phyloP scores from a whole-genome alignment of 2,113 vertebrate genomes.

The Anthoscopus minutus region DNA sequence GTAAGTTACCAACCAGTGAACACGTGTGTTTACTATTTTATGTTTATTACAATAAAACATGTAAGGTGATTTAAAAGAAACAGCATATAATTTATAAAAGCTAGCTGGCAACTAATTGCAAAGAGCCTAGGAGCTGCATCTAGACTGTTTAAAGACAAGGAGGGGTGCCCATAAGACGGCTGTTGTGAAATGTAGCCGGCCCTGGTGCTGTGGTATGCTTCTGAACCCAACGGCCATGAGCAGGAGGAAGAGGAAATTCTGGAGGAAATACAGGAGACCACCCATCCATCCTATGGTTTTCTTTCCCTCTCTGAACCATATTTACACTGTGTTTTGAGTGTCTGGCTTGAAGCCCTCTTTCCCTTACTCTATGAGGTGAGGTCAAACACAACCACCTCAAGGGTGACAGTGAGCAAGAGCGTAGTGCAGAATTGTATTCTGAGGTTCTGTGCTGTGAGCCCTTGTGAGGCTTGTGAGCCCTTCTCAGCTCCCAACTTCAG shows the following conservation, averaged over 20 bases:
- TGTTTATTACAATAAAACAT: background rate
- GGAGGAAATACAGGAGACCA: background rate
- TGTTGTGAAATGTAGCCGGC: background rate
- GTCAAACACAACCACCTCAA: background rate
- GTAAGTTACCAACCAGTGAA: background rate
- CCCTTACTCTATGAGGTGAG: background rate
- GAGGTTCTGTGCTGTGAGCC: background rate
- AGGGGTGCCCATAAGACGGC: background rate
- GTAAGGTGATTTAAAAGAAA: background rate
- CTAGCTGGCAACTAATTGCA: background rate
- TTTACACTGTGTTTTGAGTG: background rate
- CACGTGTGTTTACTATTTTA: background rate
- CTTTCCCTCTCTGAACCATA: background rate
- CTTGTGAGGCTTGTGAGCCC: background rate
- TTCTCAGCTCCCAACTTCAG: background rate
- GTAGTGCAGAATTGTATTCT: background rate
- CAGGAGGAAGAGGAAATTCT: background rate
- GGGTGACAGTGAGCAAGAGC: fast-evolving
- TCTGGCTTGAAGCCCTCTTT: background rate
- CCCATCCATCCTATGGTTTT: background rate
- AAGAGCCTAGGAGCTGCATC: background rate
- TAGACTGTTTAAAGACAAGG: background rate
- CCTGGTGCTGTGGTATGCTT: background rate
- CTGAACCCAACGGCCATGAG: background rate
- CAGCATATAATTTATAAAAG: background rate